Conservation (phyloP, 2,797 vertebrate species). For the Denticeps clupeoides region DNA sequence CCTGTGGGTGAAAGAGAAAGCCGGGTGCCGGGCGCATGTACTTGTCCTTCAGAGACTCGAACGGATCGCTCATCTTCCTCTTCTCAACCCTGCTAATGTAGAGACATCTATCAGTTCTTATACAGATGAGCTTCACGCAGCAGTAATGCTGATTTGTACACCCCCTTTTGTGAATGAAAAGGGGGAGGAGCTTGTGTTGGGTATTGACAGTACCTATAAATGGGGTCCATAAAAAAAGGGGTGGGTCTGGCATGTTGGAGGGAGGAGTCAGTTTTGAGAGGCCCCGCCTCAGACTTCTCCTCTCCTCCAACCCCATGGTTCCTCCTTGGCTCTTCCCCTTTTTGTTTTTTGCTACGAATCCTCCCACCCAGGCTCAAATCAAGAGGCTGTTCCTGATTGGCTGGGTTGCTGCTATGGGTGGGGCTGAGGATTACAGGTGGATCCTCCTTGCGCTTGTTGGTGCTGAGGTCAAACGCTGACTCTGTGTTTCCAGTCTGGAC, state of each 20-base stretch:
- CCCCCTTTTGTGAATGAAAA: no score
- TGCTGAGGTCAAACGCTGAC: slow-evolving; percentile 90
- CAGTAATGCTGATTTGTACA: no score
- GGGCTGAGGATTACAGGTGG: slow-evolving; percentile 59
- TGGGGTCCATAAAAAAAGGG: slow-evolving; percentile 98
- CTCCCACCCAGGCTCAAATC: slow-evolving; percentile 88
- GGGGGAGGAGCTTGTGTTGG: slow-evolving; percentile 38
- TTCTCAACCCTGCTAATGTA: slow-evolving; percentile 99
- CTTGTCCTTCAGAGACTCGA: slow-evolving; percentile 97
- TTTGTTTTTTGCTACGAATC: slow-evolving; percentile 65
- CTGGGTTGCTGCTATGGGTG: slow-evolving; percentile 62
- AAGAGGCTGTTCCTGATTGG: slow-evolving; percentile 85
- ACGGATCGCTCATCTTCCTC: slow-evolving; percentile 95
- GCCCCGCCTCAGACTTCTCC: slow-evolving; percentile 65
- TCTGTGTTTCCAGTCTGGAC: slow-evolving; percentile 71
- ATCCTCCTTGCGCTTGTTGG: slow-evolving; percentile 89
- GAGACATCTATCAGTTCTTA: slow-evolving; percentile 69
- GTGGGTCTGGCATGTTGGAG: slow-evolving; percentile 93
- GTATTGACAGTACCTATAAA: slow-evolving; percentile 93
- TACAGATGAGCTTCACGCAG: slow-evolving; percentile 12
- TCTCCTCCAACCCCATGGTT: slow-evolving; percentile 74
- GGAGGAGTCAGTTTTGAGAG: slow-evolving; percentile 75
- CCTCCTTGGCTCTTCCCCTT: slow-evolving; percentile 67
- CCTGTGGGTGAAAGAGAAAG: slow-evolving; percentile 98
- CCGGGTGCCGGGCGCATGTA: slow-evolving; percentile 94